phyloP scores from a whole-genome alignment of 2,888 invertebrate genomes.

The Ligdia adustata region DNA sequence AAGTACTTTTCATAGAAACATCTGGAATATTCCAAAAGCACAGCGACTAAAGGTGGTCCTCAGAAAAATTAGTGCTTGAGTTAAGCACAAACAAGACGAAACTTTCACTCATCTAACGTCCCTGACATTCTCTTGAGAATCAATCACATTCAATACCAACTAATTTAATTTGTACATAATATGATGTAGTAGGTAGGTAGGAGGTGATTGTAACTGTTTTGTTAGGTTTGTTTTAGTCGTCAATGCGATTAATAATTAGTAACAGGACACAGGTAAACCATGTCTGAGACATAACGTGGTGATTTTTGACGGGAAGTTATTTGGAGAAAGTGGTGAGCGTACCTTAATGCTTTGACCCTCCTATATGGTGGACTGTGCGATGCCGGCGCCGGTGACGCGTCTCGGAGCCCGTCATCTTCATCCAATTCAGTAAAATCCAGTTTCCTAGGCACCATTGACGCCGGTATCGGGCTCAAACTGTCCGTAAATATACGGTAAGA shows the following conservation, averaged over 20 bases:
- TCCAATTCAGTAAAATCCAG: slow-evolving; percentile 80
- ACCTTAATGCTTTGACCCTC: slow-evolving; percentile 84
- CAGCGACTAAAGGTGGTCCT: no score
- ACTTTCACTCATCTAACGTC: not conserved
- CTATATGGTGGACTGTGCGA: slow-evolving; percentile 83
- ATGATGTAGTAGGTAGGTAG: no score
- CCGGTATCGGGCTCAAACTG: slow-evolving; percentile 83
- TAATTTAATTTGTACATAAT: no score
- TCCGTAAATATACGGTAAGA: slow-evolving; percentile 84
- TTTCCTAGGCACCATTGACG: slow-evolving; percentile 83
- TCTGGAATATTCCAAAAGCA: no score
- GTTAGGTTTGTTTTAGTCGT: no score
- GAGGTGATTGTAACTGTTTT: no score
- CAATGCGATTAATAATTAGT: not conserved
- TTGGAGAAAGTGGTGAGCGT: slow-evolving; percentile 45
- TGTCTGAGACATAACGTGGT: slow-evolving; percentile 46
- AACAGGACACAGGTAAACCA: not conserved
- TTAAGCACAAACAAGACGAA: no score
- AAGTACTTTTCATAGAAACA: no score
- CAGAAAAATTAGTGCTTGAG: no score
- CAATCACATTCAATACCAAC: no score
- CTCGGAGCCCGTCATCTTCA: slow-evolving; percentile 71
- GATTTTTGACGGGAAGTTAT: slow-evolving; percentile 38
- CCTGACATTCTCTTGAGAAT: not conserved
- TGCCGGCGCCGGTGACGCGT: slow-evolving; percentile 58